phyloP scores from a whole-genome alignment of 2,888 invertebrate genomes.

The Pachydiplax longipennis region DNA sequence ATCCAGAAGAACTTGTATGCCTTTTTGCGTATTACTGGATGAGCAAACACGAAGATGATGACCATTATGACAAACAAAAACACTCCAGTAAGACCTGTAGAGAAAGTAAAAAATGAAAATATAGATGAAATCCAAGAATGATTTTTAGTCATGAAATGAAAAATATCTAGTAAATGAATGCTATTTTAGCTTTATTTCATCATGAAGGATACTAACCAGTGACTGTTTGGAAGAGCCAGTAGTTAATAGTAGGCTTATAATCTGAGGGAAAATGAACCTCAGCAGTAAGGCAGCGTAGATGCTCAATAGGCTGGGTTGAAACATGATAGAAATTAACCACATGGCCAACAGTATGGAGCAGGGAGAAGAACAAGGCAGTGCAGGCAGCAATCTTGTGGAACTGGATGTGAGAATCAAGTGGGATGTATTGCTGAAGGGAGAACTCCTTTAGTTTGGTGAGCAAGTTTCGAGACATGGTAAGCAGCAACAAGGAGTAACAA shows the following conservation, averaged over 20 bases:
- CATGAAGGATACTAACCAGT: conserved; percentile 70
- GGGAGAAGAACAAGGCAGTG: conserved; percentile 91
- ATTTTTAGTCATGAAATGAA: too few species aligned
- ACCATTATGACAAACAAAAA: conserved; percentile 89
- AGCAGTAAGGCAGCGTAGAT: conserved; percentile 88
- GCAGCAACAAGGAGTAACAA: conserved; percentile 87
- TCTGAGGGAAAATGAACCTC: conserved; percentile 95
- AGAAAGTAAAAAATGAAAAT: conserved; percentile 11
- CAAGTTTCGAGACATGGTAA: conserved; percentile 93
- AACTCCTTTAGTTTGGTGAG: conserved; percentile 93
- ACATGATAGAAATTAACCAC: conserved; percentile 98
- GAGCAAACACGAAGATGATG: conserved; percentile 95
- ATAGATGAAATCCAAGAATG: too few species aligned
- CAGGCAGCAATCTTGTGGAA: conserved; percentile 97
- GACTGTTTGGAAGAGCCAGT: conserved; percentile 94
- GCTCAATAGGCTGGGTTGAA: conserved; percentile 92
- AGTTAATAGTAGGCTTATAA: conserved; percentile 91
- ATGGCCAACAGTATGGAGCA: conserved; percentile 92
- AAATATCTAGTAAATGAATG: background rate
- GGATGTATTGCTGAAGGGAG: conserved; percentile 92
- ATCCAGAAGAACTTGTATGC: conserved; percentile 97
- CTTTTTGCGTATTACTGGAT: conserved; percentile 88
- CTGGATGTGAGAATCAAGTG: conserved; percentile 92
- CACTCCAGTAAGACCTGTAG: conserved; percentile 83
- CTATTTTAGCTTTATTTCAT: background rate